These are phyloP conservation scores for Watsonalla cultraria DNA, from an alignment of 2,888 invertebrate genomes.

Conservation along the genomic window DNA sequence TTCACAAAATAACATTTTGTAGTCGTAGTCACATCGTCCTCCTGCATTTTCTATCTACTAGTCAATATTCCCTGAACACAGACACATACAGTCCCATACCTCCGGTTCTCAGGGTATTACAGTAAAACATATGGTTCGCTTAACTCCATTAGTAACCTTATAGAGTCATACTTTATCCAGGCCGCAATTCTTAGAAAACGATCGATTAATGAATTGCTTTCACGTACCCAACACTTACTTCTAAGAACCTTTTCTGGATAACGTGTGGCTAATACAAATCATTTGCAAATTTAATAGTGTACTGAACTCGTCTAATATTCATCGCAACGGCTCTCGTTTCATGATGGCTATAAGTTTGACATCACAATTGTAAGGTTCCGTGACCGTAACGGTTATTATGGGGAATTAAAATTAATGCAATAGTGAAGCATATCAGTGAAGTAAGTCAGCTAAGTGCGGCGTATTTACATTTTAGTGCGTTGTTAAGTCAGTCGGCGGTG, in stretches of 20 bases:
- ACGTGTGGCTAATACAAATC: constrained; percentile 54
- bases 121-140: constrained; percentile 11
- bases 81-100: background rate
- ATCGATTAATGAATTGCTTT: constrained; percentile 42
- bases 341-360: constrained; percentile 41
- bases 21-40: no score
- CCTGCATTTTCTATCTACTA: no score
- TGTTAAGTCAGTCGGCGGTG: constrained; percentile 12
- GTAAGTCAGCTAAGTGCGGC: constrained; percentile 8
- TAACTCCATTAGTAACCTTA: constrained; percentile 14
- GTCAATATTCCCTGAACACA: no score
- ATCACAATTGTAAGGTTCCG: constrained; percentile 35
- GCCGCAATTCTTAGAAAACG: constrained; percentile 24
- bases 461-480: constrained; percentile 24
- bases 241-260: constrained; percentile 16
- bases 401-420: constrained; percentile 1
- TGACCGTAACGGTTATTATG: constrained; percentile 11
- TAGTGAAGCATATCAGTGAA: constrained; percentile 3
- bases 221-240: constrained; percentile 29
- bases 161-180: constrained; percentile 21
- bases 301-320: constrained; percentile 14
- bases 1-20: no score
- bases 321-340: constrained; percentile 15
- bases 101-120: constrained; percentile 10
- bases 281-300: constrained; percentile 30